Conservation (phyloP, 1,140 invertebrate species). For the Sitobion miscanthi region DNA sequence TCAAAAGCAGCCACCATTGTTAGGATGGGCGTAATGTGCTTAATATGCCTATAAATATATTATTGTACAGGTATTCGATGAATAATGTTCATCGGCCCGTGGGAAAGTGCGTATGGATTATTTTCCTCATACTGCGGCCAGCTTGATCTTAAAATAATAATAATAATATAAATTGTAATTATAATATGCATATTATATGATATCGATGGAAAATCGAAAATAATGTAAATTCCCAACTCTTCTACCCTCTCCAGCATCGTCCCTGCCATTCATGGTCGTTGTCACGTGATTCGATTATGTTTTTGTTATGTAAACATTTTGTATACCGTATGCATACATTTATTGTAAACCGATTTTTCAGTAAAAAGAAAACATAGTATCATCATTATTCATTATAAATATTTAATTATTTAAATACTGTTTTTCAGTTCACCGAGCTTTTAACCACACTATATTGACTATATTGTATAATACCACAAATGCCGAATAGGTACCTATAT, state of each 20-base stretch:
- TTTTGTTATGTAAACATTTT: no score
- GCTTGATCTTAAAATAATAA: neutral
- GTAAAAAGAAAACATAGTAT: neutral
- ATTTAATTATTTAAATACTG: neutral
- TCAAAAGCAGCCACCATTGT: neutral
- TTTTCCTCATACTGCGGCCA: neutral
- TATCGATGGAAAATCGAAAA: neutral
- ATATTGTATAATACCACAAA: neutral
- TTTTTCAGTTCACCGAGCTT: neutral
- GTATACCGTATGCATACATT: neutral
- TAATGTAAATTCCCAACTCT: neutral
- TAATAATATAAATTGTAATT: neutral
- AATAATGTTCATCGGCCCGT: neutral
- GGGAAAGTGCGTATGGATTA: neutral
- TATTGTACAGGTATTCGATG: neutral
- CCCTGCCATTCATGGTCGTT: neutral
- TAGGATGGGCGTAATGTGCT: neutral
- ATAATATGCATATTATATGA: neutral
- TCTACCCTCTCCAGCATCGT: no score
- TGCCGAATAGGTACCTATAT: neutral
- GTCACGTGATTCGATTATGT: neutral
- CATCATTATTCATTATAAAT: neutral
- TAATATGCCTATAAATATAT: neutral
- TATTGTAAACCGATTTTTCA: neutral
- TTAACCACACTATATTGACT: neutral